phyloP scores from a whole-genome alignment of 2,888 invertebrate genomes.

The Mesorhabditis spiculigera region DNA sequence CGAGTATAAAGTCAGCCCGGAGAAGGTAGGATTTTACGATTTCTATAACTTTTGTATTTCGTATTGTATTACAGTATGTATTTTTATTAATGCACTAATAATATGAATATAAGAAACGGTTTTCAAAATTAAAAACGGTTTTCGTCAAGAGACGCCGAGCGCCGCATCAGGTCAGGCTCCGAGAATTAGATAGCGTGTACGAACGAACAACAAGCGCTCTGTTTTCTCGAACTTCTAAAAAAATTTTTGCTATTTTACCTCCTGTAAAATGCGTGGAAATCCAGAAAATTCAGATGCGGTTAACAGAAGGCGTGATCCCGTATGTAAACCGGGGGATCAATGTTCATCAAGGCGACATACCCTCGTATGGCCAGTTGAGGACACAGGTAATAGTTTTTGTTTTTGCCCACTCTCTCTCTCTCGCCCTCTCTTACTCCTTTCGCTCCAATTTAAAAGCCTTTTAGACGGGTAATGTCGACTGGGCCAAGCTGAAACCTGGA shows the following conservation, averaged over 20 bases:
- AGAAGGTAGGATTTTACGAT: not conserved
- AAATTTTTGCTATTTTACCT: not conserved
- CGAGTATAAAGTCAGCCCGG: conserved; percentile 27
- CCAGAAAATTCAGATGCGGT: conserved; percentile 8
- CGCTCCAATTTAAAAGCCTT: not conserved
- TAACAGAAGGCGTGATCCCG: conserved; percentile 11
- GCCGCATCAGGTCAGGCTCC: too few species aligned
- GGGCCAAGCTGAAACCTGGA: conserved; percentile 37
- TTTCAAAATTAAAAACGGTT: too few species aligned
- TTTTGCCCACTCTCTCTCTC: too few species aligned
- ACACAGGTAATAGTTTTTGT: not conserved
- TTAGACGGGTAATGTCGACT: conserved; percentile 40
- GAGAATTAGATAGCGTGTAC: too few species aligned
- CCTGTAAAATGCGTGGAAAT: not conserved
- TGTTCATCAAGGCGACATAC: not conserved
- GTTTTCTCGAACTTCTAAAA: too few species aligned
- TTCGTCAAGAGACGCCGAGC: too few species aligned
- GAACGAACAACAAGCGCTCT: too few species aligned
- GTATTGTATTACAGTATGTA: not conserved
- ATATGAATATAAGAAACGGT: too few species aligned
- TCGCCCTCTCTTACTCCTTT: too few species aligned
- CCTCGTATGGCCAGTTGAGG: not conserved
- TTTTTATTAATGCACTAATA: too few species aligned
- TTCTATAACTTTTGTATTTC: not conserved
- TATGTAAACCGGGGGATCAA: not conserved